Evolutionary conservation across 2,797 vertebrate species (phyloP), one percentile per base, ranked within the genome.

Genomic region (Dermochelys coriacea): DNA sequence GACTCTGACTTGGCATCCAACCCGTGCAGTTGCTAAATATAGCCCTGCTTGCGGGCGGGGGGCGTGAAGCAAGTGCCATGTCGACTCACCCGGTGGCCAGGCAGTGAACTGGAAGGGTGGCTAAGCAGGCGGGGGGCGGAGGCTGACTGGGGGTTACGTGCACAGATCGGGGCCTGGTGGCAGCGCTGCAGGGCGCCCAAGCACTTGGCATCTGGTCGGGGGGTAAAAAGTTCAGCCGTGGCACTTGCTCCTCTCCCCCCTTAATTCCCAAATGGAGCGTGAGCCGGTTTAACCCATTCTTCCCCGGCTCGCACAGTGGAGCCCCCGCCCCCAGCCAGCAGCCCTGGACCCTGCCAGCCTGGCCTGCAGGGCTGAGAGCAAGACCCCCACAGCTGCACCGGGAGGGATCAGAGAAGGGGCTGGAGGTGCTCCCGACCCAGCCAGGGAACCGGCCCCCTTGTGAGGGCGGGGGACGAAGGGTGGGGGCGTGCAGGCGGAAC

Each of bases 81-180:
- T 34, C 52, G 3, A 1, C 2, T 89, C 92, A 80, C 80, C 83
- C n/a, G 57, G 71, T 94, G 96, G n/a, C 95, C 94, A 95, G 91
- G 94, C 84, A 91, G 9, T 97, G 96, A 97, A 95, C 96, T 93
- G 81, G 93, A 96, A 95, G 51, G 52, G 59, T 37, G 59, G 29
- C 6, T 21, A 31, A n/a, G 59, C 23, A 14, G 45, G 49, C 1
- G 14, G 61, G 47, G 82, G 68, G 78, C 6, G 61, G 75, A 25
- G 12, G 55, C 50, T 18, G 21, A 61, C 47, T 25, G 87, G 29
- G 55, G 78, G 93, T 47, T 55, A 47, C 37, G 54, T 3, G 37
- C 29, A 54, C 41, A 23, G 55, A 31, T 1, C 29, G 51, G 87
- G 74, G 6, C 87, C 4, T 49, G 41, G 0, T 27, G 2, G 78